phyloP scores from a whole-genome alignment of 2,888 invertebrate species.

The Desoria tigrina region DNA sequence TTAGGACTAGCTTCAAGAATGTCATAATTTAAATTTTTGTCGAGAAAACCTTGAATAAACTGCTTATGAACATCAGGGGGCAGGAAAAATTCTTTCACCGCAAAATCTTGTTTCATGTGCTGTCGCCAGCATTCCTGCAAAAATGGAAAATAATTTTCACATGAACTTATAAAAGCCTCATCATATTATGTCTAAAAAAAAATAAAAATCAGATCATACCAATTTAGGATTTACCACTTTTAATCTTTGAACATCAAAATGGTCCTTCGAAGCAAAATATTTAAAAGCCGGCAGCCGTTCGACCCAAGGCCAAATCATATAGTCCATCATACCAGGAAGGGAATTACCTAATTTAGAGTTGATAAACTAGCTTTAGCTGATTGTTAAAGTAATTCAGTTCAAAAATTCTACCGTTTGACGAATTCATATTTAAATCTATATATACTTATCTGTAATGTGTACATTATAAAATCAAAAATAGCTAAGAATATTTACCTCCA shows the following conservation, averaged over 20 bases:
- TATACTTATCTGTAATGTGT: no score
- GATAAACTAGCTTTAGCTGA: neutral
- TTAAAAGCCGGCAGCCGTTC: constrained; percentile 68
- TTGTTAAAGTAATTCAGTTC: neutral
- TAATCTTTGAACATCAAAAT: constrained; percentile 36
- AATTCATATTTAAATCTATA: no score
- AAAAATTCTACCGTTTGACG: no score
- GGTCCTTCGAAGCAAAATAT: constrained; percentile 56
- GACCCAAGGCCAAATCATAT: constrained; percentile 83
- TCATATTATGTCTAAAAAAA: neutral
- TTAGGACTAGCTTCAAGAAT: constrained; percentile 34
- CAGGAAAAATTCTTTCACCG: constrained; percentile 68
- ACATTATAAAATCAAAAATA: no score
- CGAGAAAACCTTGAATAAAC: constrained; percentile 65
- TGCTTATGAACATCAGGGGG: constrained; percentile 71
- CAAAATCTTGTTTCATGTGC: constrained; percentile 69
- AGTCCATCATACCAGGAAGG: constrained; percentile 75
- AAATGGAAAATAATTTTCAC: constrained; percentile 30
- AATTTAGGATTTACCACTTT: constrained; percentile 35
- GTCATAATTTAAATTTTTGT: constrained; percentile 62
- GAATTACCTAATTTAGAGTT: constrained; percentile 59
- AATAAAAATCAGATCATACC: no score
- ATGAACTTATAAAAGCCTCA: neutral
- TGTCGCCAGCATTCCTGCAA: constrained; percentile 69
- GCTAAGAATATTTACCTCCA: no score